Conservation (phyloP, 2,113 vertebrate species). For the Corythornis cristatus region DNA sequence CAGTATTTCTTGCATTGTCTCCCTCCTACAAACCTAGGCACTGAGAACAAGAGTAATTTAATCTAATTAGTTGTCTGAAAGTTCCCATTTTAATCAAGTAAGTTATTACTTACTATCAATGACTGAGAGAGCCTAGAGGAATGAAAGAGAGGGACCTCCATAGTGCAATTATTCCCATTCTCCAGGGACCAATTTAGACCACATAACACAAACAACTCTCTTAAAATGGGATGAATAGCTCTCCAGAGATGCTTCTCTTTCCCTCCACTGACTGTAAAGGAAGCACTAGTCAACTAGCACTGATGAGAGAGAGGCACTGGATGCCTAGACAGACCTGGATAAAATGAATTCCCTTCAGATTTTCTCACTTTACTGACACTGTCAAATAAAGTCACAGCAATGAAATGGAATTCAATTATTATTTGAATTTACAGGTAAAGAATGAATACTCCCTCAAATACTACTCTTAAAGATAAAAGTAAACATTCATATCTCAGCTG, state of each 20-base stretch:
- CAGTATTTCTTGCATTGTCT: neutral
- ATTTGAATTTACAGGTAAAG: neutral
- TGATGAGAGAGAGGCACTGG: neutral
- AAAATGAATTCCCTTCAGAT: neutral
- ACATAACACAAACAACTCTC: slow-evolving; percentile 9
- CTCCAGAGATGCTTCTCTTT: slow-evolving; percentile 9
- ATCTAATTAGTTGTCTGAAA: slow-evolving; percentile 24
- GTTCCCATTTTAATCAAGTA: slow-evolving; percentile 39
- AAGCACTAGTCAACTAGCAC: neutral
- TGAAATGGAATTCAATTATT: neutral
- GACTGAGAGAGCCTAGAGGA: slow-evolving; percentile 31
- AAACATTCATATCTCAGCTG: neutral
- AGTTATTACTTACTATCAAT: slow-evolving; percentile 16
- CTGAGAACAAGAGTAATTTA: neutral
- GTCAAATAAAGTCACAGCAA: neutral
- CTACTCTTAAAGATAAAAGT: neutral
- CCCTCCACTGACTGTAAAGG: neutral
- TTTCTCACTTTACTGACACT: neutral
- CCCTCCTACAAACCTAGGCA: neutral
- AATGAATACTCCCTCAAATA: neutral
- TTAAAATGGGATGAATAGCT: slow-evolving; percentile 12
- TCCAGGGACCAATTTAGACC: slow-evolving; percentile 17
- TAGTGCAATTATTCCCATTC: neutral
- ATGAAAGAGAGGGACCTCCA: neutral
- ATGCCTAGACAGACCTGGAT: neutral